A percentile compares a stretch with the other conserved stretches of the same genome.
These are phyloP conservation scores for Emydura subglobosa DNA, from an alignment of 2,113 vertebrate species.

Conservation along the genomic window DNA sequence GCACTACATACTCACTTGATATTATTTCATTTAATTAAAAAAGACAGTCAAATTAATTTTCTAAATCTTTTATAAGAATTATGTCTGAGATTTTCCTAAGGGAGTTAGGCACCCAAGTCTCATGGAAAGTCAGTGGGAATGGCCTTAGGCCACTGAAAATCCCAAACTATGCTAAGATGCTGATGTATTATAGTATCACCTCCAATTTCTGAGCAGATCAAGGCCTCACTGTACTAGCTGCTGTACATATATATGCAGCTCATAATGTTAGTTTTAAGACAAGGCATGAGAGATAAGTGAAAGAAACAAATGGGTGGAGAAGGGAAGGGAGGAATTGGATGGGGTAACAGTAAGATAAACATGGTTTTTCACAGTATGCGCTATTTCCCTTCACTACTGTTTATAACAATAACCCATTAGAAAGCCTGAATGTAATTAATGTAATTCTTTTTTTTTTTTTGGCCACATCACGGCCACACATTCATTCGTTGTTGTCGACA, in stretches of 20 bases:
- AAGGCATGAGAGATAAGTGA: accelerated
- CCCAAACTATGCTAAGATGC: conserved; percentile 26
- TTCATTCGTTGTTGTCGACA: not conserved
- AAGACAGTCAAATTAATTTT: conserved; percentile 60
- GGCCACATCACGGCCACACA: not conserved
- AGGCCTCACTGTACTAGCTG: not conserved
- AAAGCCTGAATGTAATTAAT: not conserved
- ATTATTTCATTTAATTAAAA: conserved; percentile 57
- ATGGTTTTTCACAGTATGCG: not conserved
- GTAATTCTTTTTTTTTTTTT: not conserved
- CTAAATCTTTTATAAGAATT: conserved; percentile 66
- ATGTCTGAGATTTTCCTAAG: conserved; percentile 36
- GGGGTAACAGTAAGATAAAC: accelerated
- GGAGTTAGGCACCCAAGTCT: conserved; percentile 41
- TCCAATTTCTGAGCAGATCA: not conserved
- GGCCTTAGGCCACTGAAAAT: conserved; percentile 62
- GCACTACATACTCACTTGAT: no score
- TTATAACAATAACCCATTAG: not conserved
- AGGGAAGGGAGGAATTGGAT: not conserved
- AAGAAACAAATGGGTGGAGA: not conserved
- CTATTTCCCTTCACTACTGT: not conserved
- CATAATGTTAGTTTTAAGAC: not conserved
- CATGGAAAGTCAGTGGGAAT: conserved; percentile 48
- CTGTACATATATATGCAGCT: accelerated
- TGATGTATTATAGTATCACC: not conserved